A percentile compares a stretch with the other conserved stretches of the same genome.
Conservation (phyloP, 2,797 vertebrate genomes). For the Lophius americanus region DNA sequence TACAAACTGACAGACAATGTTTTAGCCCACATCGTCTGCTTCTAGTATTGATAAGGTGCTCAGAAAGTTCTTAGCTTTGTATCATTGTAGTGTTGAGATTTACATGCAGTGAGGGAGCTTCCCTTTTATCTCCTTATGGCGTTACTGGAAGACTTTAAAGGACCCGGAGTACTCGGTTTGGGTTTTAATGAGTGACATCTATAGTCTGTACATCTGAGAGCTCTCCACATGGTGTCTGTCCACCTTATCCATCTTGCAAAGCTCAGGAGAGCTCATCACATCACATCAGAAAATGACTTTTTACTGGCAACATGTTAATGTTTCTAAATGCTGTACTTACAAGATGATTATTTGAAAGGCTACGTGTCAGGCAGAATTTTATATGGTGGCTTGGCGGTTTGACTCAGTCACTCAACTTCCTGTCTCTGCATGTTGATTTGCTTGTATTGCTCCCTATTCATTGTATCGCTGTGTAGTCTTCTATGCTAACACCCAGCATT, state of each 20-base stretch:
- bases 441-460: slow-evolving; percentile 47
- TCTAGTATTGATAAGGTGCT: slow-evolving; percentile 44
- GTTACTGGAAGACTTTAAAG: slow-evolving; percentile 30
- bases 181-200: slow-evolving; percentile 69
- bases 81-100: slow-evolving; percentile 57
- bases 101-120: slow-evolving; percentile 35
- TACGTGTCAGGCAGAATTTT: slow-evolving; percentile 72
- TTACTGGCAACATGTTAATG: slow-evolving; percentile 64
- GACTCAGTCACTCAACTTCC: slow-evolving; percentile 61
- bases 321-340: slow-evolving; percentile 72
- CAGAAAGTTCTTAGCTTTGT: slow-evolving; percentile 56
- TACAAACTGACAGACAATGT: slow-evolving; percentile 75
- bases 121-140: slow-evolving; percentile 24
- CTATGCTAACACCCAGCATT: slow-evolving; percentile 51
- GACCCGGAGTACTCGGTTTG: slow-evolving; percentile 51
- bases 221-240: slow-evolving; percentile 44
- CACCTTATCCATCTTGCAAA: slow-evolving; percentile 46
- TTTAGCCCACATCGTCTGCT: slow-evolving; percentile 80
- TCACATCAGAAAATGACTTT: slow-evolving; percentile 48
- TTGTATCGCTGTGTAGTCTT: slow-evolving; percentile 49
- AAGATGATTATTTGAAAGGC: slow-evolving; percentile 81
- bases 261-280: slow-evolving; percentile 3
- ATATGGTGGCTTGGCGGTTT: slow-evolving; percentile 72
- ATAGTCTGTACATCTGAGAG: slow-evolving; percentile 43
- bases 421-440: slow-evolving; percentile 78